Evolutionary conservation across 2,113 vertebrate genomes (phyloP), one percentile per base, ranked within the genome.

Genomic region (Piaya cayana): DNA sequence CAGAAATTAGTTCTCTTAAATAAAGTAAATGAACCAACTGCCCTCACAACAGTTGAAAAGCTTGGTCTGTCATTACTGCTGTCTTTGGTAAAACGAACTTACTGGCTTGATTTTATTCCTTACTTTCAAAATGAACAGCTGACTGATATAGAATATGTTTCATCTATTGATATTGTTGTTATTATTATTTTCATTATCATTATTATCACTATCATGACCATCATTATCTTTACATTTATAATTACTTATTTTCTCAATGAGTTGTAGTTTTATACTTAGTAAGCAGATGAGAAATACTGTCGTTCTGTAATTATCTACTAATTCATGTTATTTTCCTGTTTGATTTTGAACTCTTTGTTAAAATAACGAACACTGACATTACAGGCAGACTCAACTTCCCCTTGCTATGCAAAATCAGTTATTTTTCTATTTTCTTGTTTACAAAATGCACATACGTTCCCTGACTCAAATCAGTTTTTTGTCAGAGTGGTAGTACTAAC

Each of bases 1-100:
- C 90, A 95, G 71, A 93, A 71, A 94, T 93, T 37, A 87, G n/a
- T 34, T 30, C n/a, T 60, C 55, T 91, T 63, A 76, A 81, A 69
- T 37, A 49, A 47, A 82, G 67, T 37, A 93, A 93, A 94, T 96
- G 69, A 97, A 67, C 6, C 50, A 84, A 15, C 34, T 29, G 69
- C 11, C 43, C 29, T 76, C 47, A 75, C 8, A 88, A 32, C 45
- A 81, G 42, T 27, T 77, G 76, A 90, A 92, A 74, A 80, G 23
- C 2, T 0, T 83, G 69, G 22, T 21, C 59, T 50, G 50, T 32
- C 42, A 23, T 55, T 75, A 56, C 19, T 59, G 22, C 68, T 87
- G 47, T 42, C 39, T 93, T 26, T 93, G 72, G n/a, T 9, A 90
- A 85, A 64, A 15, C 68, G 14, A 39, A 39, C 39, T 39, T 63